phyloP scores from a whole-genome alignment of 2,888 invertebrate genomes.

The Nipponacmea schrenckii region DNA sequence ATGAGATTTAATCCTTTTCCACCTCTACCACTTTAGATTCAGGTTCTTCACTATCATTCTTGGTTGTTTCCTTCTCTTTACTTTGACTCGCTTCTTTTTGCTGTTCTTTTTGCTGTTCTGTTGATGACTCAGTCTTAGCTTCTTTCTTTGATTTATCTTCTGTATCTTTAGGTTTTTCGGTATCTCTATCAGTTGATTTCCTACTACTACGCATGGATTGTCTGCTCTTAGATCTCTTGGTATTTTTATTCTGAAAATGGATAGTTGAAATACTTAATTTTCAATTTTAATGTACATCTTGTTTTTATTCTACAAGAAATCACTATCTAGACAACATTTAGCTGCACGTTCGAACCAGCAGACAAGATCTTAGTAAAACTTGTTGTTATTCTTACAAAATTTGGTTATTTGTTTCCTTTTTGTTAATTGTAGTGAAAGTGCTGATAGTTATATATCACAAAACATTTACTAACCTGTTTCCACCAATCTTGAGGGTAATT shows the following conservation, averaged over 20 bases:
- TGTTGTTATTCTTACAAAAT: too few species aligned
- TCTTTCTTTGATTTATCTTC: slow-evolving; percentile 12
- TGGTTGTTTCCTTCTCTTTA: slow-evolving; percentile 11
- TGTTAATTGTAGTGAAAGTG: too few species aligned
- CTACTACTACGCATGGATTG: neutral
- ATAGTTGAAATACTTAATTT: too few species aligned
- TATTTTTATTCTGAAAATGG: neutral
- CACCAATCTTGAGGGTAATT: slow-evolving; percentile 66
- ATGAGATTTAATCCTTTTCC: slow-evolving; percentile 14
- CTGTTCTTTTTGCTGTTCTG: slow-evolving; percentile 2
- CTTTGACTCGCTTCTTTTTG: slow-evolving; percentile 9
- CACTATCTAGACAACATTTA: too few species aligned
- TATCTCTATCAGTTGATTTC: neutral
- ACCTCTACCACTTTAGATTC: slow-evolving; percentile 11
- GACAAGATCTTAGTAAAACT: too few species aligned
- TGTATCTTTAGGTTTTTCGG: slow-evolving; percentile 7
- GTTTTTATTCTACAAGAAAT: too few species aligned
- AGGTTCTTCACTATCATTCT: slow-evolving; percentile 12
- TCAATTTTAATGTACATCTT: too few species aligned
- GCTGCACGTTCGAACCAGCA: too few species aligned
- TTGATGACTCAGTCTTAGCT: slow-evolving; percentile 3
- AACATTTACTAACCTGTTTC: slow-evolving; percentile 40
- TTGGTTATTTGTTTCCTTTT: too few species aligned
- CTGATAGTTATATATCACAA: too few species aligned
- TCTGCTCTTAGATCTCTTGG: neutral